These are phyloP conservation scores for Phrixothrix hirtus DNA, from an alignment of 2,888 invertebrate species.

Conservation along the genomic window DNA sequence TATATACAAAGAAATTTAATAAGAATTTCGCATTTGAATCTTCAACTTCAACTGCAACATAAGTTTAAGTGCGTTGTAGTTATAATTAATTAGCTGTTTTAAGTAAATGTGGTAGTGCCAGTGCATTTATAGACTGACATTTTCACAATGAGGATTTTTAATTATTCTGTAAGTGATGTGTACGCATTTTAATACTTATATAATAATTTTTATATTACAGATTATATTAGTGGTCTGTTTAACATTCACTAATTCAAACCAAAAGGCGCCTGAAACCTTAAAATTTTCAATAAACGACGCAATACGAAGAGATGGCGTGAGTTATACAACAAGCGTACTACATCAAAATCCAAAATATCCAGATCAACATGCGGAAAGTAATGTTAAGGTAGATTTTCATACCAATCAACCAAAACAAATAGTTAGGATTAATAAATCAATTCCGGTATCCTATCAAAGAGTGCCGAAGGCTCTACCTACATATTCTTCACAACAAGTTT, in stretches of 20 bases:
- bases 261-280: constrained; percentile 14
- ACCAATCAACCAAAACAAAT: background rate
- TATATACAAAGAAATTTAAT: constrained; percentile 23
- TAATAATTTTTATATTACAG: constrained; percentile 6
- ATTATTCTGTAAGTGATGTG: constrained; percentile 21
- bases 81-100: too few species aligned
- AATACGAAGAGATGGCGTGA: constrained; percentile 13
- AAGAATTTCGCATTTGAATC: constrained; percentile 17
- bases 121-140: constrained; percentile 3
- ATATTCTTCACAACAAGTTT: background rate
- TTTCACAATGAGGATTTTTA: constrained; percentile 12
- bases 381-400: constrained; percentile 37
- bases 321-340: constrained; percentile 40
- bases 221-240: constrained; percentile 5
- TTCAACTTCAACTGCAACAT: constrained; percentile 8
- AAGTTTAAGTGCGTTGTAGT: too few species aligned
- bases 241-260: constrained; percentile 9
- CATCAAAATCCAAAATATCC: constrained; percentile 39
- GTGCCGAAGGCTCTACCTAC: background rate
- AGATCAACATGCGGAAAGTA: constrained; percentile 41
- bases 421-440: background rate
- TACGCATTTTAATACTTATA: too few species aligned
- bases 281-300: constrained; percentile 17
- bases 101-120: constrained; percentile 7
- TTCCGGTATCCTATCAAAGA: background rate